Percentiles rank a stretch among this genome's conserved stretches.
Evolutionary conservation across 53 echinoderm and acorn worm genomes (phyloP).

Genomic region (Crossaster papposus): DNA sequence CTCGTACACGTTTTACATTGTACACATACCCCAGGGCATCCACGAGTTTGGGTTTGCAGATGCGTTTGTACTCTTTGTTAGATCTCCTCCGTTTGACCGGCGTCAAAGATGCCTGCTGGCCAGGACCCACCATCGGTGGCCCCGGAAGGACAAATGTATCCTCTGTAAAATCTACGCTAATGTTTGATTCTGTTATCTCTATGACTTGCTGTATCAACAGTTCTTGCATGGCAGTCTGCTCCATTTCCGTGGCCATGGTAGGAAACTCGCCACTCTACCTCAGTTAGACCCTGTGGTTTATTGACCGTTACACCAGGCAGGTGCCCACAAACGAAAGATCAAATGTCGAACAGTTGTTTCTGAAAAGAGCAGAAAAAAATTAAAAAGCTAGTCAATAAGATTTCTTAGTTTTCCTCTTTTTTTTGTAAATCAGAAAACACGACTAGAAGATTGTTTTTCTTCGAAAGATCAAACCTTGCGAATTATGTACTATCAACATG

Average conservation of each 20-base stretch:
- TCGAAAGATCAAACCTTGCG: too few species aligned
- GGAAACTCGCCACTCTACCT: background rate
- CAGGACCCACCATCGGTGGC: background rate
- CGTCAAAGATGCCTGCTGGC: background rate
- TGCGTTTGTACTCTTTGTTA: background rate
- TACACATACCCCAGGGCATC: conserved; percentile 45
- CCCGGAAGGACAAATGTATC: background rate
- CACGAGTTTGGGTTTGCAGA: conserved; percentile 41
- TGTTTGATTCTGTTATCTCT: conserved; percentile 11
- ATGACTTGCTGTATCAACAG: conserved; percentile 40
- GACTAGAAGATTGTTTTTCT: background rate
- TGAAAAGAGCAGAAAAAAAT: conserved; percentile 49
- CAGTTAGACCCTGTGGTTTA: background rate
- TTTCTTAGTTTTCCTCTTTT: background rate
- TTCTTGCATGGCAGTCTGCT: conserved; percentile 5
- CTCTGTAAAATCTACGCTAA: background rate
- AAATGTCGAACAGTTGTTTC: conserved; percentile 51
- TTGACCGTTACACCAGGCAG: background rate
- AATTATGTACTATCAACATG: too few species aligned
- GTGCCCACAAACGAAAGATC: conserved; percentile 12
- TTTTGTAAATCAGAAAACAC: background rate
- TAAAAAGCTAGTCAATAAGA: conserved; percentile 23
- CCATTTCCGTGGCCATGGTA: conserved; percentile 4
- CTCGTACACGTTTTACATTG: conserved; percentile 41
- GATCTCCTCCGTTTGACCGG: background rate